These are phyloP conservation scores for Notolepis coatsorum DNA, from an alignment of 2,797 vertebrate species.

Conservation along the genomic window DNA sequence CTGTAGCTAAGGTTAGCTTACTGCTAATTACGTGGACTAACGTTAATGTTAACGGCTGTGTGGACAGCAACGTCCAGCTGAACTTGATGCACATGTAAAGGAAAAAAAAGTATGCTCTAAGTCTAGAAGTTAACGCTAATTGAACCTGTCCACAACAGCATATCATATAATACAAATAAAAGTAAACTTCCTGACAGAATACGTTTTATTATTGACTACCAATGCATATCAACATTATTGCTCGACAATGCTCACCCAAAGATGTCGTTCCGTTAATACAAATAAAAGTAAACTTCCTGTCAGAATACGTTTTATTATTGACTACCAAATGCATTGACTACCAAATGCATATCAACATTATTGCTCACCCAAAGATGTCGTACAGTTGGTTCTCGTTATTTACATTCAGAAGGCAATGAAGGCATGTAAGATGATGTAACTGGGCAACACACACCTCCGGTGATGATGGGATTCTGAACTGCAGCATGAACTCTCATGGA, in stretches of 20 bases:
- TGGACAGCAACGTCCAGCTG: conserved; percentile 27
- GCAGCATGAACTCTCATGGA: too few species aligned
- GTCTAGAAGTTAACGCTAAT: too few species aligned
- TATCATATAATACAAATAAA: neutral
- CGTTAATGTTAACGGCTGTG: too few species aligned
- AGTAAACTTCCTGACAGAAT: neutral
- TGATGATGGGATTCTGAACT: too few species aligned
- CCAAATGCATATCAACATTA: neutral
- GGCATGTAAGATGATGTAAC: conserved; percentile 57
- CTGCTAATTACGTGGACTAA: too few species aligned
- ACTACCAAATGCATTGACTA: too few species aligned
- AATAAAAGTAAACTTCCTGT: neutral
- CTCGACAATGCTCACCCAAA: conserved; percentile 11
- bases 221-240: neutral
- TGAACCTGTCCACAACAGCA: neutral
- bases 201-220: neutral
- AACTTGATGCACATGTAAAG: conserved; percentile 11
- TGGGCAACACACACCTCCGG: conserved; percentile 55
- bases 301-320: neutral
- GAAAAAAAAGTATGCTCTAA: too few species aligned
- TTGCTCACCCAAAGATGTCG: conserved; percentile 2
- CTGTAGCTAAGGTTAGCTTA: too few species aligned
- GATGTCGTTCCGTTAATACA: too few species aligned
- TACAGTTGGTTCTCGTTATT: neutral
- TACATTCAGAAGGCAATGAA: too few species aligned